Base-by-base conservation (phyloP, 2,797 vertebrate species). In the Bufotes viridis region DNA sequence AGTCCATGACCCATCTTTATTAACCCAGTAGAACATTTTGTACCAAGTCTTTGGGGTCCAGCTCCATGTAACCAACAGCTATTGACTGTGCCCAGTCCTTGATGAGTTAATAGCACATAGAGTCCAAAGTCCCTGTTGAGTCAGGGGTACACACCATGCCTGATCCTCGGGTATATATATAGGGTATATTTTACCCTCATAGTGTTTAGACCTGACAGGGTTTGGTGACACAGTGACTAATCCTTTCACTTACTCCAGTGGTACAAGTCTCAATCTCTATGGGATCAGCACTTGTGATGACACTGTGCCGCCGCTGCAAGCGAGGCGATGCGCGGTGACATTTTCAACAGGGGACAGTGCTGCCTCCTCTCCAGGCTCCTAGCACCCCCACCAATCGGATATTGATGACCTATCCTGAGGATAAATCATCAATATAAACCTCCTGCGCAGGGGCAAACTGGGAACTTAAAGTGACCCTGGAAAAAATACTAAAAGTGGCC, bases 1-100 rank as follows among this genome's bases (percentile, higher is more conserved):
- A 22, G 10, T 22, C 72, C 8, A 51, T 51, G 72, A 34, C 69
- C 26, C 17, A 6, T 34, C 7, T 70, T 11, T 70, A 1, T 8
- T 70, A 29, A 75, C 72, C 34, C 20, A 75, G 72, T 75, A 10
- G 34, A 49, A 22, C 34, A 75, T 75, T 75, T 74, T 74, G 70
- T 49, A 74, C 67, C 7, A 9, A 29, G 67, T 70, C 17, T 69
- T 69, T 22, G 42, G 49, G 53, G 49, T 5, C 20, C 49, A 53
- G 14, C 20, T 11, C 15, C 10, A n/a, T 20, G 49, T 76, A 49
- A 76, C 74, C 42, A 76, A 76, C n/a, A 76, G 74, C 49, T 53
- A 76, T 76, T 20, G 4, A n/a, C 49, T 76, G 74, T 76, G 42
- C 72, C 42, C 2, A 22, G 70, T 74, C 8, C 34, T 42, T 11